Evolutionary conservation across 2,888 invertebrate species (phyloP).

Genomic region (Mellilla xanthometata): DNA sequence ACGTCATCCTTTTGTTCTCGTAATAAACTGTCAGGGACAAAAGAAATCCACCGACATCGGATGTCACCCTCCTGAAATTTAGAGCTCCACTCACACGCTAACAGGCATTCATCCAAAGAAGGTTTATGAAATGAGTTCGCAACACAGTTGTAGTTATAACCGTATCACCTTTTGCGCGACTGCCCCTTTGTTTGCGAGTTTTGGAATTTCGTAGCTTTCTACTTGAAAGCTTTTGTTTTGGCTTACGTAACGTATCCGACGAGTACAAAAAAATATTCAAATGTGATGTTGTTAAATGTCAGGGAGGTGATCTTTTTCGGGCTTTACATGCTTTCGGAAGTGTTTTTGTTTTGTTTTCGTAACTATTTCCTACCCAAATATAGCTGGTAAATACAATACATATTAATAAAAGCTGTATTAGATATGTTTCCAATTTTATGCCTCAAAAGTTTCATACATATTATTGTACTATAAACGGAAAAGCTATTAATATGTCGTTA

Average conservation of each 20-base stretch:
- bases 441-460: too few species aligned
- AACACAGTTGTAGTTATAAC: constrained; percentile 35
- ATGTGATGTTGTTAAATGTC: constrained; percentile 1
- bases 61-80: constrained; percentile 63
- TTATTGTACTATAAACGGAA: too few species aligned
- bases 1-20: constrained; percentile 69
- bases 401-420: too few species aligned
- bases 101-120: constrained; percentile 49
- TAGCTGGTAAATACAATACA: too few species aligned
- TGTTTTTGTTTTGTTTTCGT: neutral
- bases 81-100: constrained; percentile 40
- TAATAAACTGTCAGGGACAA: constrained; percentile 74
- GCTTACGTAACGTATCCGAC: constrained; percentile 1
- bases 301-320: neutral
- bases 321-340: neutral
- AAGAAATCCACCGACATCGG: constrained; percentile 67
- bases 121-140: constrained; percentile 49
- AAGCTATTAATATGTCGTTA: too few species aligned
- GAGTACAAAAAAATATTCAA: constrained; percentile 9
- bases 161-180: constrained; percentile 34
- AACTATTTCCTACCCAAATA: too few species aligned
- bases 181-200: constrained; percentile 21
- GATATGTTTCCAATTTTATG: too few species aligned
- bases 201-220: constrained; percentile 14
- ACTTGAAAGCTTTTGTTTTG: constrained; percentile 12